These are phyloP conservation scores for Monochamus alternatus DNA, from an alignment of 2,888 invertebrate species.

Conservation along the genomic window DNA sequence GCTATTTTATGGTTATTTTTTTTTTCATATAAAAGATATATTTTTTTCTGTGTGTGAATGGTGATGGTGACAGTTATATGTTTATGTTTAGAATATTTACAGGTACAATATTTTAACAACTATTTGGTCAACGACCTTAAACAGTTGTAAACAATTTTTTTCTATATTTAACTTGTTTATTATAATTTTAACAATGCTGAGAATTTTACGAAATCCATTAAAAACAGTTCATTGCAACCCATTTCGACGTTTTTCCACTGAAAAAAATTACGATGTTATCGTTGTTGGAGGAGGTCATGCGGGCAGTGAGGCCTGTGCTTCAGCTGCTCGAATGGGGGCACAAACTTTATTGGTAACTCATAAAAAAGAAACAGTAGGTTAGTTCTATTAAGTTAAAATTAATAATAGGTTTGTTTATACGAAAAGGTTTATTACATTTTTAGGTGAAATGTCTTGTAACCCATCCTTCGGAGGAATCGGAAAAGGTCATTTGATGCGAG, in stretches of 20 bases:
- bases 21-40: no score
- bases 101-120: no score
- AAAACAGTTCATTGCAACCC: neutral
- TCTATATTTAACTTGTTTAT: neutral
- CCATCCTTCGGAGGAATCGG: slow-evolving; percentile 95
- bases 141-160: no score
- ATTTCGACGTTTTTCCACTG: slow-evolving; percentile 32
- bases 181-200: slow-evolving; percentile 17
- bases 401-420: no score
- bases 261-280: slow-evolving; percentile 78
- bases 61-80: no score
- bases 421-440: neutral
- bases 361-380: slow-evolving; percentile 86
- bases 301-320: slow-evolving; percentile 89
- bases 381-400: slow-evolving; percentile 29
- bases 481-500: slow-evolving; percentile 90
- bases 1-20: no score
- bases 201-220: neutral
- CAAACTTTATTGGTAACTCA: slow-evolving; percentile 87
- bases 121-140: no score
- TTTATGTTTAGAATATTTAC: no score
- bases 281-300: slow-evolving; percentile 95
- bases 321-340: slow-evolving; percentile 88
- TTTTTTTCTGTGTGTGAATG: no score
- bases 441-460: slow-evolving; percentile 96